Base-by-base conservation (phyloP, 2,888 invertebrate species). In the Hartigia nigra region DNA sequence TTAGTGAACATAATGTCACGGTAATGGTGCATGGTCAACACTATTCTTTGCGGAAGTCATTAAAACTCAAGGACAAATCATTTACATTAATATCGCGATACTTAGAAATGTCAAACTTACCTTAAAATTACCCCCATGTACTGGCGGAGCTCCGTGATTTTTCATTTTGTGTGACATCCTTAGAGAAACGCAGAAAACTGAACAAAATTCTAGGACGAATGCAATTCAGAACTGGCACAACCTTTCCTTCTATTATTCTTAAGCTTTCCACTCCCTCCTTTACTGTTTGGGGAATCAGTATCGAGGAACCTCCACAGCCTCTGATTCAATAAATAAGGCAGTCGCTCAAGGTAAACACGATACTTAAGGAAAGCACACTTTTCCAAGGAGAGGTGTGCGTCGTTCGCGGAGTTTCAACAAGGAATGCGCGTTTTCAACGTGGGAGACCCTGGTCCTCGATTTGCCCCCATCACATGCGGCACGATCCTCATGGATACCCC, bases 41-140 rank as follows among this genome's bases (percentile, higher is more conserved):
- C 55, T 23, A 23, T 9, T 55, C 23, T 55, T 55, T 55, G 78
- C 82, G 76, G 82, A 81, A 84, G 83, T 81, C 80, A 82, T 81
- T 79, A 80, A 81, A 81, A 81, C 11, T 32, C 37, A 36, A 31
- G 12, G 39, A 1, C n/a, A 75, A 75, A 32, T 12, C 31, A 31
- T 37, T 75, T 12, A 31, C 31, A 32, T 31, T 31, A 72, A 72
- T 1, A 32, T 31, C 4, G 31, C 31, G 14, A 72, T 31, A 31
- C 9, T 31, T 37, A 31, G 1, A 12, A 70, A 34, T 35, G 23
- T 4, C 36, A 14, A 14, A 87, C 90, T 89, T 81, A 91, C 91
- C 89, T 89, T 90, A 86, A 89, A 90, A 79, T 88, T 89, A 86
- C 88, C 89, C 87, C 88, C 90, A 84, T 90, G 90, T 78, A 89